Evolutionary conservation across 2,113 vertebrate genomes (phyloP).

Genomic region (Crypturellus undulatus): DNA sequence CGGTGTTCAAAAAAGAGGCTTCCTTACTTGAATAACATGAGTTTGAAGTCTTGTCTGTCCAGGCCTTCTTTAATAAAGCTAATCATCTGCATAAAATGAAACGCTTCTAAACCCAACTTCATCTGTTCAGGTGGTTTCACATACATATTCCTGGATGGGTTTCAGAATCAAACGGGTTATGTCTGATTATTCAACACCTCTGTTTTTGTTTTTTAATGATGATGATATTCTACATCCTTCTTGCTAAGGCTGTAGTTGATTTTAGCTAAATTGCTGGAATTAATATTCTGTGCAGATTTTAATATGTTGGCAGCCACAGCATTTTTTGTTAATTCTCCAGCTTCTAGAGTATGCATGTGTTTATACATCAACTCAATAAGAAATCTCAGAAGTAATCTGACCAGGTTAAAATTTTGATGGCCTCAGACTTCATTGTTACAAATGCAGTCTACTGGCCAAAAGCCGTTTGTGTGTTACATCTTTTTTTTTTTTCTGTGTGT

Average conservation of each 20-base stretch:
- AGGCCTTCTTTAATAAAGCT: not conserved
- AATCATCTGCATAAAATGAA: not conserved
- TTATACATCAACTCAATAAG: not conserved
- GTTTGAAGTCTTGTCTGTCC: not conserved
- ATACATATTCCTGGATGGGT: rapidly evolving
- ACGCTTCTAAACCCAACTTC: not conserved
- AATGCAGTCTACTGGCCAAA: not conserved
- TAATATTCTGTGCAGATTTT: not conserved
- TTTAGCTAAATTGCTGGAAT: not conserved
- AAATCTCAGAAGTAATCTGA: not conserved
- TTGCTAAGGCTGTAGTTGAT: not conserved
- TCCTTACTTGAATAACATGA: not conserved
- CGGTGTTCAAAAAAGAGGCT: not conserved
- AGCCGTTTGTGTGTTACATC: not conserved
- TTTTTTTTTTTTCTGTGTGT: not conserved
- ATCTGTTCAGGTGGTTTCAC: rapidly evolving
- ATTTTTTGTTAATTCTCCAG: not conserved
- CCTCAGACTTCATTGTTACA: not conserved
- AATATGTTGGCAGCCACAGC: not conserved
- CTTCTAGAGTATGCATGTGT: not conserved
- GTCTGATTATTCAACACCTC: not conserved
- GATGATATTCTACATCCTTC: not conserved
- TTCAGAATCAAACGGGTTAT: not conserved
- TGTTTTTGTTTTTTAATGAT: not conserved
- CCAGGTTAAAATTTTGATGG: not conserved